Base-by-base conservation (phyloP, 1,140 invertebrate genomes). In the Diabrotica virgifera region DNA sequence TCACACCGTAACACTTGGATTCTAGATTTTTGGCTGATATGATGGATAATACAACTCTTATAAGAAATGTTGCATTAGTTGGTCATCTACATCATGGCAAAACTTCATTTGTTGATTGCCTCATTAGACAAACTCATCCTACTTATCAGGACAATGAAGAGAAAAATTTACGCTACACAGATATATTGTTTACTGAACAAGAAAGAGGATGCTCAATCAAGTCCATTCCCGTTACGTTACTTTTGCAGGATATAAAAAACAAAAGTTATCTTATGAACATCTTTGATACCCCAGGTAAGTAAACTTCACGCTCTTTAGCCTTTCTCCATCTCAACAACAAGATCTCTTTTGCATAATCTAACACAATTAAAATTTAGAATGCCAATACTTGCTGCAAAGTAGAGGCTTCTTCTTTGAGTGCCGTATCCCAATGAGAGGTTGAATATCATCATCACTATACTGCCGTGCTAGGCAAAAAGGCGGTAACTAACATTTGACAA, bases 11-110 rank as follows among this genome's bases (percentile, higher is more conserved):
- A 24, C 4, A 24, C 24, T 24, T 24, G 24, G 7, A 8, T 52
- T 50, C 52, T 59, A 86, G 84, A 77, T 92, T 91, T 80, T 83
- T 99, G 68, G 95, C 96, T 12, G 97, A 99, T 82, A 88, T 99
- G 80, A 97, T 99, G 92, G 97, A 99, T 77, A 95, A 92, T 38
- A 92, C 97, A 0, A 87, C 92, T 68, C 79, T 99, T 5, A 98
- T 99, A 68, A 85, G 98, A 51, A 99, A 99, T 82, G 89, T 99
- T 7, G 95, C 96, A 0, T 80, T 99, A 13, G 86, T 98, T 74
- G 98, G 98, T 9, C 97, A 99, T 82, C 82, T 99, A 36, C 97
- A 99, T 82, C 97, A 99, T 85, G 98, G 98, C 66, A 99, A 99
- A 87, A 99, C 97, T 2, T 96, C 95, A 10, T 95, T 99, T 79